These are phyloP conservation scores for Helogale parvula DNA, from an alignment of 2,113 vertebrate genomes.

Conservation along the genomic window DNA sequence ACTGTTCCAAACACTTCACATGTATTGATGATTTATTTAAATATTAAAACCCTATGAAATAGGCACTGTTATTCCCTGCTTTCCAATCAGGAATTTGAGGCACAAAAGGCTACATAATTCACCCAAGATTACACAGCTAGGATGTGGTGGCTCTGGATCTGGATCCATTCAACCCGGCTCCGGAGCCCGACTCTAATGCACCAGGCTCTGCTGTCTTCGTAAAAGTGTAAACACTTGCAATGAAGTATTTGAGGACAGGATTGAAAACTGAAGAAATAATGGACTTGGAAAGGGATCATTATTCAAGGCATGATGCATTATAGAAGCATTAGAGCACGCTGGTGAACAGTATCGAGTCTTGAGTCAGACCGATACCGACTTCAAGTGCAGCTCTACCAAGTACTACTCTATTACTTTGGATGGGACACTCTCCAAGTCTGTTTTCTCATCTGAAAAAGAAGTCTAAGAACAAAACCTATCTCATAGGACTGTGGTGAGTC, in stretches of 20 bases:
- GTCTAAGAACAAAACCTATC: neutral
- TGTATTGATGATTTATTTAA: neutral
- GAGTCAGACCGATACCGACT: neutral
- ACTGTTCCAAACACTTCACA: neutral
- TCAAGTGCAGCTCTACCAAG: neutral
- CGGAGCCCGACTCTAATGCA: neutral
- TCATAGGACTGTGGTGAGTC: neutral
- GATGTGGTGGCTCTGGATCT: neutral
- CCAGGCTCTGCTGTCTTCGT: neutral
- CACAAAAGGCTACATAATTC: neutral
- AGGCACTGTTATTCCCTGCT: neutral
- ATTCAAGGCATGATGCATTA: neutral
- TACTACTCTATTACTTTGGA: neutral
- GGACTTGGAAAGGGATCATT: neutral
- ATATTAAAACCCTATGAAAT: neutral
- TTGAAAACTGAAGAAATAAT: neutral
- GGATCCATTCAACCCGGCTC: neutral
- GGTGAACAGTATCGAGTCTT: neutral
- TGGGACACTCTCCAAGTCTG: neutral
- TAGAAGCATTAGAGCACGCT: neutral
- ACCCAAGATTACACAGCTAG: neutral
- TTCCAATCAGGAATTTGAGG: neutral
- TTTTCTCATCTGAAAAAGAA: slow-evolving; percentile 37
- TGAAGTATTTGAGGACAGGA: neutral
- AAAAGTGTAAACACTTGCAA: neutral